Conservation (phyloP, 2,797 vertebrate species). For the Borostomias antarcticus region DNA sequence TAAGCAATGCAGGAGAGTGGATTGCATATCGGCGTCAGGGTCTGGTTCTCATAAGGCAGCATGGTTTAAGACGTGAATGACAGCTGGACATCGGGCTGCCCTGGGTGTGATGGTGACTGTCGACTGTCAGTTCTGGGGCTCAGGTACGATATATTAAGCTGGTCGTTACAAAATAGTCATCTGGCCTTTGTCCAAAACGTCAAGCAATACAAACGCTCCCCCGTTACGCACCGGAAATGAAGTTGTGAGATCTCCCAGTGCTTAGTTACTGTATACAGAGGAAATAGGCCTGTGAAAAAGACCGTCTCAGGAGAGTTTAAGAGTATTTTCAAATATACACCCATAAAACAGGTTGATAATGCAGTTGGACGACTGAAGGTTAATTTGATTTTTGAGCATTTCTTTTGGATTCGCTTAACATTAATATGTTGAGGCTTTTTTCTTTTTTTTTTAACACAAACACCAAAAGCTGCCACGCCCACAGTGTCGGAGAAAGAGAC, state of each 20-base stretch:
- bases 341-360: constrained; percentile 54
- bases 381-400: constrained; percentile 22
- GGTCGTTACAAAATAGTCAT: constrained; percentile 38
- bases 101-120: background rate
- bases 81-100: constrained; percentile 43
- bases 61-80: constrained; percentile 73
- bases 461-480: constrained; percentile 68
- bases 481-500: constrained; percentile 51
- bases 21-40: constrained; percentile 57
- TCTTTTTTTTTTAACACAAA: constrained; percentile 58
- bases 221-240: constrained; percentile 26
- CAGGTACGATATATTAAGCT: constrained; percentile 6
- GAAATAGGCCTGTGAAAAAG: constrained; percentile 55
- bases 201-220: constrained; percentile 18
- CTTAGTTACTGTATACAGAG: constrained; percentile 24
- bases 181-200: constrained; percentile 36
- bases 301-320: constrained; percentile 52
- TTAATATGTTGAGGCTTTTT: constrained; percentile 36
- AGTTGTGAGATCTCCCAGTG: constrained; percentile 3
- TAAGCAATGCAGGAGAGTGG: constrained; percentile 50
- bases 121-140: background rate
- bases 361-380: constrained; percentile 64
- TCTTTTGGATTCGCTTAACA: constrained; percentile 31
- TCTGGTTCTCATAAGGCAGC: constrained; percentile 72
- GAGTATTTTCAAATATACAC: background rate